Conservation (phyloP, 2,797 vertebrate species). For the Heterohyrax brucei region DNA sequence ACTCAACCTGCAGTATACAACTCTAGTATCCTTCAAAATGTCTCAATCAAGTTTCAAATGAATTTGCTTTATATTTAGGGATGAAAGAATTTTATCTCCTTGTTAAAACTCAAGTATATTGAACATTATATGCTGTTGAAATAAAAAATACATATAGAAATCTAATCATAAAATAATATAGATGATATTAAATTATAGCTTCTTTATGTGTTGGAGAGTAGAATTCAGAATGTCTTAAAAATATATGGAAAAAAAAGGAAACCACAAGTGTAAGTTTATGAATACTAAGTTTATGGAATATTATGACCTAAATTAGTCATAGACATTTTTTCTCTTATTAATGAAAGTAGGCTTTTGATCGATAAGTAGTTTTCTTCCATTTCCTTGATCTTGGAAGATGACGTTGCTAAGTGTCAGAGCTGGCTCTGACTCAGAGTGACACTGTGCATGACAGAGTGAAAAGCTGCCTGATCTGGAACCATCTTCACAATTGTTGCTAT, state of each 20-base stretch:
- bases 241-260: neutral
- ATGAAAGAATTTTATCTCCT: constrained; percentile 71
- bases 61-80: constrained; percentile 82
- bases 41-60: constrained; percentile 89
- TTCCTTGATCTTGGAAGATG: neutral
- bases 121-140: constrained; percentile 65
- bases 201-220: neutral
- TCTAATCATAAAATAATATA: constrained; percentile 30
- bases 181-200: constrained; percentile 47
- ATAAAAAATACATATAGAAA: constrained; percentile 58
- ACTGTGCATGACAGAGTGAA: too few species aligned
- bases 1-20: constrained; percentile 92
- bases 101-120: constrained; percentile 70
- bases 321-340: neutral
- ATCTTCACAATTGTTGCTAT: neutral
- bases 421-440: neutral
- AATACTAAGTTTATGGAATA: too few species aligned
- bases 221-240: constrained; percentile 43
- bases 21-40: constrained; percentile 89
- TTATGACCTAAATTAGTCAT: neutral
- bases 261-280: too few species aligned
- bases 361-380: neutral
- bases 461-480: neutral
- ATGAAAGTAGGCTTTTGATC: neutral
- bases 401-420: neutral